Evolutionary conservation across 2,888 invertebrate species (phyloP), one percentile per base, ranked within the genome.

Genomic region (Hyppa rectilinea): DNA sequence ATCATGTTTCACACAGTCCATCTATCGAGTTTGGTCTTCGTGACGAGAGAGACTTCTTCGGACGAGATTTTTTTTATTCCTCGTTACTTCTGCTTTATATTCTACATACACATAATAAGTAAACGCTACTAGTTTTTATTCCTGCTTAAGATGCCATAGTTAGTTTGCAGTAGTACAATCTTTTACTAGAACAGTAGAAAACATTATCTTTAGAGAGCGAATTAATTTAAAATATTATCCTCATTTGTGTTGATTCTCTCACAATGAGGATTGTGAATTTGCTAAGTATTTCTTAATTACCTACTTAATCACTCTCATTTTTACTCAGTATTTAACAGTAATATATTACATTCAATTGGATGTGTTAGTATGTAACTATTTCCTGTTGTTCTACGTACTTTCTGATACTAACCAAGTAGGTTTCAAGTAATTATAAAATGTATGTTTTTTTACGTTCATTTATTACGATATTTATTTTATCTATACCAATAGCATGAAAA

Each of bases 261-360:
- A 83, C 45, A 75, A 69, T 59, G 67, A 75, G 60, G 43, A 66
- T 79, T 79, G 80, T 61, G 60, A 52, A 72, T 49, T 71, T 66
- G 58, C 80, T 79, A 73, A 81, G 75, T 75, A 73, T 60, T 71
- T 69, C 68, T 79, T 75, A 81, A 81, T 79, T 82, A 64, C 62
- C 60, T 45, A 68, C 67, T 72, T 56, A 78, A 75, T 82, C 75
- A 78, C 14, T 63, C 23, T 45, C 65, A 70, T 47, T 67, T 77
- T 70, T 77, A 63, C 36, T 58, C 58, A 58, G 17, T 52, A 45
- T 2, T 26, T 61, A 43, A 68, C 56, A 55, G 29, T 58, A 40
- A 66, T 69, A 72, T 50, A 69, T 60, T 12, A 26, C 31, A 6
- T 17, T 26, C 4, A 53, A 59, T 71, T 58, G 34, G 9, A 26